Evolutionary conservation across 2,113 vertebrate species (phyloP), one percentile per base, ranked within the genome.

Genomic region (Crotalus helleri): DNA sequence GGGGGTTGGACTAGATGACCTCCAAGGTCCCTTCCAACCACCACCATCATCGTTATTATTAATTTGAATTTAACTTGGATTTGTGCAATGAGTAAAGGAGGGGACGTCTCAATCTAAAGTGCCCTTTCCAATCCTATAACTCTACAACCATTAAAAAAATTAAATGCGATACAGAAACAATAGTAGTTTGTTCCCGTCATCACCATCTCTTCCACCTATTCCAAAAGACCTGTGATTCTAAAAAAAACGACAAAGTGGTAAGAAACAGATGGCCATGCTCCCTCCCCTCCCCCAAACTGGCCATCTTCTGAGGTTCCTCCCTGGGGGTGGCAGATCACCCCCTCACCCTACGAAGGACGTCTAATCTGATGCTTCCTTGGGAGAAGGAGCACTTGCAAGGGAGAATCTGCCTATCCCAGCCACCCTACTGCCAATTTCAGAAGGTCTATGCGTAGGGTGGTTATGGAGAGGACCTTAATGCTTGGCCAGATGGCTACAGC

Each of bases 271-370:
- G 33, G 23, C 81, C 92, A 39, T 12, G 46, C 29, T 33, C 26
- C 26, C 26, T 3, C 24, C 26, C 59, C 10, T 26, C 57, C 21
- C 57, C 57, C 23, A 95, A 87, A 15, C 74, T 12, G 5, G 29
- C 44, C 46, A 94, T 19, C 12, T 87, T 11, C 15, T 1, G 89
- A 57, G 54, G 93, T 90, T 49, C 33, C 8, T 4, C 74, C 95
- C 95, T 96, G 95, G 89, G 93, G 87, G 29, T 4, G 94, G 93
- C 59, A 93, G 89, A 94, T 19, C n/a, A 69, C 29, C 61, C 26
- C 26, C 1, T 12, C 61, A n/a, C 26, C 61, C 11, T 11, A 51
- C 1, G 49, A 53, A 93, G 93, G 91, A 49, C 57, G 1, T 33
- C 13, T 15, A 46, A 51, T 13, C 5, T 11, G 46, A 26, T 87